A percentile compares a stretch with the other conserved stretches of the same genome.
phyloP scores from a whole-genome alignment of 2,113 vertebrate genomes.

The Ictidomys tridecemlineatus region DNA sequence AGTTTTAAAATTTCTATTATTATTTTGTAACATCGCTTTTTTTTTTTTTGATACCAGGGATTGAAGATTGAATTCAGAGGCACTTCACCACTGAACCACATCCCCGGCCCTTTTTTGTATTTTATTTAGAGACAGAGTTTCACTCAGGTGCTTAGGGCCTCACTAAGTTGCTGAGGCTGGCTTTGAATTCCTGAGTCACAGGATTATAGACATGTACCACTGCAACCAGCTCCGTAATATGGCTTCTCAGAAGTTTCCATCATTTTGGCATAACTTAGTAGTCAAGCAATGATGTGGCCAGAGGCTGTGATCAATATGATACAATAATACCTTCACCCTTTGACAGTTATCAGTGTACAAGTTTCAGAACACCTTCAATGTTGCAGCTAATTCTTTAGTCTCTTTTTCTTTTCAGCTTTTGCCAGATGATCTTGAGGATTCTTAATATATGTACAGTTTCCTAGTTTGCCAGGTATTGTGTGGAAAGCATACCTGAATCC shows the following conservation, averaged over 20 bases:
- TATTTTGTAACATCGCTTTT: not conserved
- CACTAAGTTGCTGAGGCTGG: too few species aligned
- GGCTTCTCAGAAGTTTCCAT: not conserved
- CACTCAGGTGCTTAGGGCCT: too few species aligned
- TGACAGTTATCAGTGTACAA: not conserved
- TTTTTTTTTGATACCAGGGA: too few species aligned
- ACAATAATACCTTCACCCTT: not conserved
- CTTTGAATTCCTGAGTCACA: too few species aligned
- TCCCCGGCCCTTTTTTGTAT: too few species aligned
- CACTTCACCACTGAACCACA: too few species aligned
- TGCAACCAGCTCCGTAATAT: not conserved
- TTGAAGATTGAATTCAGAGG: too few species aligned
- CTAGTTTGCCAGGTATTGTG: not conserved
- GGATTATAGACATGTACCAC: too few species aligned
- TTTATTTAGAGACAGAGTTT: too few species aligned
- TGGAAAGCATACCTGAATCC: not conserved
- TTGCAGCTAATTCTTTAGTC: not conserved
- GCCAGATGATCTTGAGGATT: not conserved
- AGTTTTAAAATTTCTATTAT: not conserved
- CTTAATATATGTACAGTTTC: not conserved
- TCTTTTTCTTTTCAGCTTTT: not conserved
- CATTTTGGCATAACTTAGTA: not conserved
- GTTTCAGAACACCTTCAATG: not conserved
- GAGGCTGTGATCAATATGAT: not conserved
- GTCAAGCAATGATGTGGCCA: not conserved